Percentiles rank a stretch among this genome's conserved stretches.
Conservation (phyloP, 2,113 vertebrate genomes). For the Halichoeres trimaculatus region DNA sequence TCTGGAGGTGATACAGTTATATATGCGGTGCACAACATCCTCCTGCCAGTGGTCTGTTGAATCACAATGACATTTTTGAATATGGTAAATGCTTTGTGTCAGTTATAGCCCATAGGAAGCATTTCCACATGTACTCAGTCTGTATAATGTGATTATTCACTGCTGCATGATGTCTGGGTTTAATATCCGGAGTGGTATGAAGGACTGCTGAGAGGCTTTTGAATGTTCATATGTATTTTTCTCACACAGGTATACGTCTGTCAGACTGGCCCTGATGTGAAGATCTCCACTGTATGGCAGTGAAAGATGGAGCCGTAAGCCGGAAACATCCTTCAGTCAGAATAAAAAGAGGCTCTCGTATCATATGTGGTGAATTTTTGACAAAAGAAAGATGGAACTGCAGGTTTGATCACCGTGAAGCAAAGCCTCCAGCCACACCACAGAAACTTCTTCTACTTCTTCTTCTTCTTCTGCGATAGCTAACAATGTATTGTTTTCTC, state of each 20-base stretch:
- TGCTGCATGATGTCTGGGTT: slow-evolving; percentile 7
- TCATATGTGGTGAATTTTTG: not conserved
- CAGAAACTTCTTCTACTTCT: no score
- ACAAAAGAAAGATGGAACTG: not conserved
- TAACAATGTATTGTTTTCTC: no score
- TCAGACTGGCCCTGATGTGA: not conserved
- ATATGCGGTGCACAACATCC: slow-evolving; percentile 29
- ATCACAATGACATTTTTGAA: slow-evolving; percentile 4
- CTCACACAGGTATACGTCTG: slow-evolving; percentile 21
- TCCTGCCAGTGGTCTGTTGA: slow-evolving; percentile 13
- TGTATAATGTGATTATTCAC: slow-evolving; percentile 41
- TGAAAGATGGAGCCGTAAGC: not conserved
- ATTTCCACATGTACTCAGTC: slow-evolving; percentile 8
- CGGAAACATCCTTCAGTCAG: not conserved
- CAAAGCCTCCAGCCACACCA: not conserved
- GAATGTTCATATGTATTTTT: slow-evolving; percentile 36
- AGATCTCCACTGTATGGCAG: not conserved
- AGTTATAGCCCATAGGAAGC: slow-evolving; percentile 19
- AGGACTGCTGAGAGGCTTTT: slow-evolving; percentile 34
- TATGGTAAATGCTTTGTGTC: slow-evolving; percentile 34
- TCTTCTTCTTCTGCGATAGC: no score
- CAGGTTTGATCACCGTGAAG: not conserved
- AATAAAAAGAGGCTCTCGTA: not conserved
- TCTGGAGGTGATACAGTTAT: slow-evolving; percentile 25
- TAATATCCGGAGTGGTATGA: slow-evolving; percentile 27